phyloP scores from a whole-genome alignment of 2,113 vertebrate genomes.

The Lipophrys pholis region DNA sequence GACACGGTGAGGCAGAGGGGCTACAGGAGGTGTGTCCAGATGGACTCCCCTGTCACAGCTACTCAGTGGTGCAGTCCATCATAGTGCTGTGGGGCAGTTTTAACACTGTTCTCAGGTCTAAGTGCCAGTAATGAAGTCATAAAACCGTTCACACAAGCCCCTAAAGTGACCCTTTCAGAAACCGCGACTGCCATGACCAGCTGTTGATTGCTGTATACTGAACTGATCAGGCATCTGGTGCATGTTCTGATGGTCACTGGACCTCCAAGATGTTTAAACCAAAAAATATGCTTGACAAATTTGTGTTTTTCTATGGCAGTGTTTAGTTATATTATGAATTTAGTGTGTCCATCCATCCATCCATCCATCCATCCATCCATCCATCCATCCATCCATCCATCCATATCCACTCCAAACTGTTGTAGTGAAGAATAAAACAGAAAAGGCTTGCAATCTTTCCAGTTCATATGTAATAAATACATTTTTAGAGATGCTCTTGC shows the following conservation, averaged over 20 bases:
- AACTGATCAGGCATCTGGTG: conserved; percentile 19
- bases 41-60: conserved; percentile 66
- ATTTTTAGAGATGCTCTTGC: too few species aligned
- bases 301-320: not conserved
- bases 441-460: too few species aligned
- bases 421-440: too few species aligned
- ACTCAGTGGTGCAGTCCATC: conserved; percentile 67
- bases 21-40: conserved; percentile 57
- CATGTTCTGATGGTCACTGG: conserved; percentile 1
- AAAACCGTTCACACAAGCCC: conserved; percentile 46
- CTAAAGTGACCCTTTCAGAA: conserved; percentile 41
- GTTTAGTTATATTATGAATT: too few species aligned
- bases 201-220: conserved; percentile 25
- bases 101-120: conserved; percentile 65
- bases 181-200: conserved; percentile 21
- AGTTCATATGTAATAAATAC: too few species aligned
- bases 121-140: conserved; percentile 69
- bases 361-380: too few species aligned
- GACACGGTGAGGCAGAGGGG: conserved; percentile 30
- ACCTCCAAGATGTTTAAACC: conserved; percentile 1
- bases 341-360: too few species aligned
- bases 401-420: too few species aligned
- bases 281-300: not conserved
- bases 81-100: conserved; percentile 54
- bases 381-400: too few species aligned